Evolutionary conservation across 2,113 vertebrate species (phyloP).

Genomic region (Oryctolagus cuniculus): DNA sequence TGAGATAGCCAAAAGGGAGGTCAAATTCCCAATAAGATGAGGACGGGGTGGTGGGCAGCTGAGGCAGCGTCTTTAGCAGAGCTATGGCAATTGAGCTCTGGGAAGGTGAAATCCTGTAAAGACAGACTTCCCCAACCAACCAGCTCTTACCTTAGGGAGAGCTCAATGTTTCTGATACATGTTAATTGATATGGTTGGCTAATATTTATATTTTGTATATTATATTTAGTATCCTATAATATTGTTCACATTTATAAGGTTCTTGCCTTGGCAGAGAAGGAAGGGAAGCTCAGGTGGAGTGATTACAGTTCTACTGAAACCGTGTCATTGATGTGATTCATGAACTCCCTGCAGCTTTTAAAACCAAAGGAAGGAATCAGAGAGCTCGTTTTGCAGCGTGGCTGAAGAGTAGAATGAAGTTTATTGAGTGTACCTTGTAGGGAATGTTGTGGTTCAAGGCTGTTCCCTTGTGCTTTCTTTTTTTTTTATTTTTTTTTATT

Average conservation of each 20-base stretch:
- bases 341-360: background rate
- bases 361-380: background rate
- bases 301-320: background rate
- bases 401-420: background rate
- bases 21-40: background rate
- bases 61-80: background rate
- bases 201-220: background rate
- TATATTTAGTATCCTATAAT: background rate
- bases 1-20: background rate
- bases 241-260: too few relatives aligned
- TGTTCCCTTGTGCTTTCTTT: background rate
- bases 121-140: background rate
- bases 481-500: too few relatives aligned
- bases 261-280: background rate
- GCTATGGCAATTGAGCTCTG: background rate
- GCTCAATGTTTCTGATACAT: background rate
- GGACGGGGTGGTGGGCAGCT: background rate
- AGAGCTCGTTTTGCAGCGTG: background rate
- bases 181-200: background rate
- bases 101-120: background rate
- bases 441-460: background rate
- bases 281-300: background rate
- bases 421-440: background rate
- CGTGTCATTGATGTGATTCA: background rate
- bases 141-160: background rate